Evolutionary conservation across 1,140 invertebrate genomes (phyloP), one percentile per base, ranked within the genome.

Genomic region (Drosophila bifasciata): DNA sequence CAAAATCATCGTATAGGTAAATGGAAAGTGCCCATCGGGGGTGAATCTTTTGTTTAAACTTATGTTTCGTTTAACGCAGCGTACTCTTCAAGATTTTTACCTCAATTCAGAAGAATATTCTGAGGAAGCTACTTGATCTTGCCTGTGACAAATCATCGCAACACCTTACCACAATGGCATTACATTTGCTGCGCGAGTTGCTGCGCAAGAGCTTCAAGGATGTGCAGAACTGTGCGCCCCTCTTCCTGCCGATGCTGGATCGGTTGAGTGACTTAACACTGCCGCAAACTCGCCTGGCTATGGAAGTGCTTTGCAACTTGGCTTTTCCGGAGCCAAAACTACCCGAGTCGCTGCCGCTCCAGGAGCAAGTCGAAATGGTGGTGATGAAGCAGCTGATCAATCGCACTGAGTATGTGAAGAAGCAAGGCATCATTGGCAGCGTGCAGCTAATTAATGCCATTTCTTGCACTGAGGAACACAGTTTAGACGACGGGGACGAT

Each of bases 341-440:
- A 56, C 63, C 91, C 2, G 91, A 91, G 15, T 91, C 92, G 45
- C 83, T 92, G 17, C 89, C 91, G 7, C 84, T 95, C n/a, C 92
- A 93, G 53, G 93, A 94, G 76, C 94, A 95, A 71, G 92, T 95
- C 32, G 92, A 92, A 66, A 94, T 94, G 90, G 57, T 94, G 2
- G 86, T 95, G 1, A 93, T 93, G 41, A 95, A 95, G 68, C 93
- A 95, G 72, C 86, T 95, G n/a, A 92, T 92, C 6, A 93, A 92
- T 75, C 89, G 92, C 6, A 92, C 93, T 44, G 73, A 76, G 19
- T 80, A 61, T 41, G 76, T 92, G 0, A 93, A 93, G 66, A 90
- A 91, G 13, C 91, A 91, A 62, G 93, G 93, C 5, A 92, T 93
- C 15, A 91, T 93, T 59, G 89, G 91, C 5, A 90, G 91, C 32